Base-by-base conservation (phyloP, 2,797 vertebrate species). In the Myotis daubentonii region DNA sequence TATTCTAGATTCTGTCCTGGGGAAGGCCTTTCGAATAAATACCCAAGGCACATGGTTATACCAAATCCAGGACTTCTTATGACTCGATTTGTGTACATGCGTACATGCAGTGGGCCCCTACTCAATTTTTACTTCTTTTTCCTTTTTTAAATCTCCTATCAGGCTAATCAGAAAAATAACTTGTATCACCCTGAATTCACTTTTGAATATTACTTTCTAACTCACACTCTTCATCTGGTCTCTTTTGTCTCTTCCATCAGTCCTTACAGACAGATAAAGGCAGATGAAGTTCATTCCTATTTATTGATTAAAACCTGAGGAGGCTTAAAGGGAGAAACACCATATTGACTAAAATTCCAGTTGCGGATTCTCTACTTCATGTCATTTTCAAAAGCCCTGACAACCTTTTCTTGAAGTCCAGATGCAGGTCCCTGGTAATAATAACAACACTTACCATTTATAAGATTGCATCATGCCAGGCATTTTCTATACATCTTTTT, bases 141-240 rank as follows among this genome's bases (percentile, higher is more conserved):
- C 33, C 47, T 23, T 36, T n/a, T 66, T 81, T 53, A n/a, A 38
- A 17, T 60, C 22, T 76, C 28, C 72, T 72, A 41, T 62, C 23
- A 89, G 17, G 9, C 44, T 89, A 81, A 85, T 74, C 19, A 86
- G 65, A 85, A 91, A 94, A 92, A 47, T 72, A 23, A 30, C 47
- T 28, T 11, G 5, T 47, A 38, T 30, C 41, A 47, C 38, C 9
- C n/a, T 75, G 62, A 92, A 71, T 80, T 72, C 49, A 79, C 44
- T 68, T 47, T 89, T 80, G 47, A 81, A 51, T 88, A 47, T 55
- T 79, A 36, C 41, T 89, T 87, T 79, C 30, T 86, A 30, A 96
- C 74, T 65, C 66, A 44, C 3, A 16, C 7, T 85, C 6, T 68
- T 62, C 65, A 33, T 92, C 71, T 89, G 23, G 51, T 81, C 85